A percentile compares a stretch with the other conserved stretches of the same genome.
Conservation (phyloP, 2,113 vertebrate species). For the Himantopus leucocephalus region DNA sequence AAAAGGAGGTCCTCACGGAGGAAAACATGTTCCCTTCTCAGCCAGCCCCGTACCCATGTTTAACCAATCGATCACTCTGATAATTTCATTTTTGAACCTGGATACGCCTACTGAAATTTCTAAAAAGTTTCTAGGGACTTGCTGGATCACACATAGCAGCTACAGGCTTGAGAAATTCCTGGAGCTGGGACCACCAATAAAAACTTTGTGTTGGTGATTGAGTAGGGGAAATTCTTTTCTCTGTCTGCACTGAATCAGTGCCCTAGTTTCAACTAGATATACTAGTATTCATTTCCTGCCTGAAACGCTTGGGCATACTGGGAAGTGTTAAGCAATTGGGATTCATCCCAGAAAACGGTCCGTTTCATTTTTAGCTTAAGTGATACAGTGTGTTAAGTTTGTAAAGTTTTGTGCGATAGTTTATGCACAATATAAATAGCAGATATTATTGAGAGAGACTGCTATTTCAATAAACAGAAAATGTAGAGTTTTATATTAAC, state of each 20-base stretch:
- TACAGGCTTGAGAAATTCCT: slow-evolving; percentile 5
- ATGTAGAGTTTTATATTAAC: not conserved
- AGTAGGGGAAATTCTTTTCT: slow-evolving; percentile 47
- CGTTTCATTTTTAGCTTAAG: not conserved
- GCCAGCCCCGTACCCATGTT: accelerated
- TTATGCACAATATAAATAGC: not conserved
- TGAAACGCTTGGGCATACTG: slow-evolving; percentile 16
- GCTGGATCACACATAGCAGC: not conserved
- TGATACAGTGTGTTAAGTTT: not conserved
- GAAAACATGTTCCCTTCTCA: not conserved
- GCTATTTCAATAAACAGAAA: not conserved
- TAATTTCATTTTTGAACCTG: not conserved
- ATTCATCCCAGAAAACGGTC: slow-evolving; percentile 21
- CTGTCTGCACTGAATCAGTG: slow-evolving; percentile 52
- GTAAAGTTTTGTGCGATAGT: not conserved
- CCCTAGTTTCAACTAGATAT: slow-evolving; percentile 41
- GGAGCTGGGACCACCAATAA: slow-evolving; percentile 38
- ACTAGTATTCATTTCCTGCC: slow-evolving; percentile 60
- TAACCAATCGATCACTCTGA: not conserved
- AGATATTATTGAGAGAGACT: not conserved
- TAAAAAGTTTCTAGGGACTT: not conserved
- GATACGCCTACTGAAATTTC: not conserved
- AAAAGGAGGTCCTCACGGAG: too few species aligned
- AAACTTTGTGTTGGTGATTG: not conserved
- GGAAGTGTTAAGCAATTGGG: slow-evolving; percentile 57